Percentiles rank a stretch among this genome's conserved stretches.
phyloP scores from a whole-genome alignment of 2,113 vertebrate species.

The Alethe castanea region DNA sequence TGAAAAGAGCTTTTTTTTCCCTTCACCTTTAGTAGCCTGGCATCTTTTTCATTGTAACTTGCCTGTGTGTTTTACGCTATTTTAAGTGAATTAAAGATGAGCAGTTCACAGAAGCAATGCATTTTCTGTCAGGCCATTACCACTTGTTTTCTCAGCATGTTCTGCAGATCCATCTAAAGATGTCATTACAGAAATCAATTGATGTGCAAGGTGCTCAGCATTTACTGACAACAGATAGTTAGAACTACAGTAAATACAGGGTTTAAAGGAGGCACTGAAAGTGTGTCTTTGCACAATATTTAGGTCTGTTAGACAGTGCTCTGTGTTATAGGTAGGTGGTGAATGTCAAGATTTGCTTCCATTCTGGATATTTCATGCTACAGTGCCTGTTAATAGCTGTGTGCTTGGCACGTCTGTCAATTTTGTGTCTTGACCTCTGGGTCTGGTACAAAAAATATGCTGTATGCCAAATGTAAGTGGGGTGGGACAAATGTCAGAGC shows the following conservation, averaged over 20 bases:
- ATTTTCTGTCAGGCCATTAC: not conserved
- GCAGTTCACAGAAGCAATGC: not conserved
- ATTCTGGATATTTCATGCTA: not conserved
- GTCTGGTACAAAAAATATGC: not conserved
- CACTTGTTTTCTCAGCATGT: not conserved
- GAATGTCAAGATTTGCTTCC: not conserved
- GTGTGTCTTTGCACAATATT: fast-evolving
- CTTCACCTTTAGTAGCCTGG: not conserved
- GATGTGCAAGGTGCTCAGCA: not conserved
- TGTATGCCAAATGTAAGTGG: not conserved
- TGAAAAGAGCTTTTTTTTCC: not conserved
- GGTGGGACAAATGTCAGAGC: not conserved
- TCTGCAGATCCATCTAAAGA: not conserved
- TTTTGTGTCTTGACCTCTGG: not conserved
- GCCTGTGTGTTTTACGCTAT: not conserved
- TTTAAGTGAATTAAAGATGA: conserved; percentile 25
- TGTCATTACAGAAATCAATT: not conserved
- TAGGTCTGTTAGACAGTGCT: not conserved
- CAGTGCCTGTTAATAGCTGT: not conserved
- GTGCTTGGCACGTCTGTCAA: not conserved
- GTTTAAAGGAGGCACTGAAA: not conserved
- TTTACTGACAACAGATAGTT: not conserved
- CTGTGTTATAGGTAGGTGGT: not conserved
- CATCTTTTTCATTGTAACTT: not conserved
- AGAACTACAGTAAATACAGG: not conserved